Percentiles rank a stretch among this genome's conserved stretches.
phyloP scores from a whole-genome alignment of 2,113 vertebrate species.

The Corydoras sp. region DNA sequence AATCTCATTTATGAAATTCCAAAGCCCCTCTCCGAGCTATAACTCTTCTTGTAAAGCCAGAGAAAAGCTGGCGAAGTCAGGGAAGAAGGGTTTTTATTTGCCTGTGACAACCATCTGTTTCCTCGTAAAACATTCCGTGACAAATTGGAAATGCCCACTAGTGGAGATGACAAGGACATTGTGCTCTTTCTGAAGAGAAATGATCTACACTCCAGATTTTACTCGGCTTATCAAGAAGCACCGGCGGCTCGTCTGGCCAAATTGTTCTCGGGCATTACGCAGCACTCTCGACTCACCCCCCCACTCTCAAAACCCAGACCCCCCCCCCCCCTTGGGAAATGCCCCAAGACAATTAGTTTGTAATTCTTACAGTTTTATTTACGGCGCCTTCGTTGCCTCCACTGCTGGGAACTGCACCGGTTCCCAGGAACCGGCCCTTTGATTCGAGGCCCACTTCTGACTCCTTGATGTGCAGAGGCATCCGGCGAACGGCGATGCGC shows the following conservation, averaged over 20 bases:
- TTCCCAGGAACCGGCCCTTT: too few relatives aligned
- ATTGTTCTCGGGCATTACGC: background rate
- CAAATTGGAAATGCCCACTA: slow-evolving; percentile 38
- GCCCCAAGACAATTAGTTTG: too few relatives aligned
- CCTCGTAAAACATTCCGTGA: slow-evolving; percentile 31
- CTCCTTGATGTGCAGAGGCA: slow-evolving; percentile 10
- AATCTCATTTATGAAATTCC: slow-evolving; percentile 35
- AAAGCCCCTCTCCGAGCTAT: slow-evolving; percentile 21
- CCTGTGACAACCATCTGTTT: slow-evolving; percentile 32
- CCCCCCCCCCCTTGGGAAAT: too few relatives aligned
- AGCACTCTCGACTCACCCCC: background rate
- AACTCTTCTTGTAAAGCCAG: slow-evolving; percentile 28
- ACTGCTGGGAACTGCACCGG: too few relatives aligned
- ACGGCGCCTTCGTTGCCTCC: too few relatives aligned
- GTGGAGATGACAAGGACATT: slow-evolving; percentile 31
- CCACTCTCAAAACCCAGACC: too few relatives aligned
- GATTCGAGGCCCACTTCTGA: slow-evolving; percentile 33
- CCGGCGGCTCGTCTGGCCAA: background rate
- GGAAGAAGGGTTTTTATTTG: slow-evolving; percentile 24
- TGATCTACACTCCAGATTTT: slow-evolving; percentile 32
- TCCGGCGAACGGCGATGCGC: slow-evolving; percentile 13
- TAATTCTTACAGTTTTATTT: too few relatives aligned
- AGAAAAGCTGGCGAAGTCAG: slow-evolving; percentile 24
- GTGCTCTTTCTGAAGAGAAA: slow-evolving; percentile 29
- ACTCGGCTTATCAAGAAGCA: slow-evolving; percentile 15